Evolutionary conservation across 2,888 invertebrate species (phyloP), one percentile per base, ranked within the genome.

Genomic region (Plagodis dolabraria): DNA sequence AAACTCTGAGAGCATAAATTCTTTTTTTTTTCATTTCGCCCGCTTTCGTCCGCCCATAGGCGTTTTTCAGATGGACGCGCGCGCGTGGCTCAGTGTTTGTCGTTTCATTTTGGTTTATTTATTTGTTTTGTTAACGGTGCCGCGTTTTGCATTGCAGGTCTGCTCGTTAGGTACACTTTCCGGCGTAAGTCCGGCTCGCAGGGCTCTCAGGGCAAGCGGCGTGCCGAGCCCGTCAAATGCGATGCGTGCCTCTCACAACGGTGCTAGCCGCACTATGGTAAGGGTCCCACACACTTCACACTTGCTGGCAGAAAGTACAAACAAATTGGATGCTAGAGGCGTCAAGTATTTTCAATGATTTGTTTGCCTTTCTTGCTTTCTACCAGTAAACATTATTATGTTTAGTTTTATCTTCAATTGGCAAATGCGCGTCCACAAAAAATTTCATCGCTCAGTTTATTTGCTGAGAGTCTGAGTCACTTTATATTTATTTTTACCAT

Each of bases 131-230:
- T 89, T 92, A 92, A 92, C 92, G 91, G 90, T 92, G 82, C 86
- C 87, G 89, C 92, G 83, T 93, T 93, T 92, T 92, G 87, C 89
- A 92, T 93, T 93, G 87, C 93, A 93, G 93, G 93, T 93, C 93
- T 93, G 82, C 93, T 93, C 91, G 93, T 93, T 93, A 93, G 93
- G 93, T 93, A 93, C 92, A 93, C 93, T 89, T 93, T 93, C 89
- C 93, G 93, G 85, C 93, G 93, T 93, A 93, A 93, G 89, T 92
- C 93, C 87, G 91, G 89, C 83, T 89, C 92, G 83, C 92, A 92
- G 82, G 89, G 86, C 86, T 87, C 92, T 86, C 91, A 89, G 86
- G 86, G 85, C 87, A 91, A 87, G 87, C 87, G 89, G 82, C 89
- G 89, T 79, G 83, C 87, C 79, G 92, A 93, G 84, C 89, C 91